These are phyloP conservation scores for Cephalopterus ornatus DNA, from an alignment of 2,113 vertebrate genomes.

Conservation along the genomic window DNA sequence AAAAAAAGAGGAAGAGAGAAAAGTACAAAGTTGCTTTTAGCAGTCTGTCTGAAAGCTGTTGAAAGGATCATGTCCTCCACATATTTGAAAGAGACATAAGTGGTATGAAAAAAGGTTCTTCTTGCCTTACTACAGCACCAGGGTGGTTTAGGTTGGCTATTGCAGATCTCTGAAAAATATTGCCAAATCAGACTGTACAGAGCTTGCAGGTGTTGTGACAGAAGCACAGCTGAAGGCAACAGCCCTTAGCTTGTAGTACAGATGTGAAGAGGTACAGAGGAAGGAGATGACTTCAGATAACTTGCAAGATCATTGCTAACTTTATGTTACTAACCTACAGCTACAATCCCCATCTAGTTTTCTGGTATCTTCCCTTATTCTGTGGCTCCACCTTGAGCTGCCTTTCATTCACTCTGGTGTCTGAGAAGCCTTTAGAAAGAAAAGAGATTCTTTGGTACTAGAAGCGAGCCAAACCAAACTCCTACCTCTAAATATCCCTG, in stretches of 20 bases:
- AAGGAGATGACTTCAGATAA: neutral
- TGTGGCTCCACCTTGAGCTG: neutral
- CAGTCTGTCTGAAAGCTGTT: constrained; percentile 6
- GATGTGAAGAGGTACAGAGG: neutral
- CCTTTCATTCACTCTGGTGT: neutral
- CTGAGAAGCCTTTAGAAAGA: neutral
- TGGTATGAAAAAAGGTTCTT: neutral
- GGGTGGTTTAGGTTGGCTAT: neutral
- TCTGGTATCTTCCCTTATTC: neutral
- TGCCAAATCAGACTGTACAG: neutral
- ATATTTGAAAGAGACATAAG: neutral
- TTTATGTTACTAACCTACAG: neutral
- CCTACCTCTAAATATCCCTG: neutral
- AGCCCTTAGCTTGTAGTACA: neutral
- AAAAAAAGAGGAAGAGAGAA: neutral
- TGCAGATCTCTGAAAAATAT: neutral
- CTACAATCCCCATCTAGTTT: neutral
- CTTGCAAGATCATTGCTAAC: neutral
- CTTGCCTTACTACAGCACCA: neutral
- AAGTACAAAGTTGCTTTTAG: neutral
- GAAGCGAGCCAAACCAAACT: neutral
- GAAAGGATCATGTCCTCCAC: neutral
- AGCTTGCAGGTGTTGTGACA: neutral
- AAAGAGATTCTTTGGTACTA: neutral
- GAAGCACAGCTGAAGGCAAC: neutral